These are phyloP conservation scores for Agriopis aurantiaria DNA, from an alignment of 2,888 invertebrate genomes.

Conservation along the genomic window DNA sequence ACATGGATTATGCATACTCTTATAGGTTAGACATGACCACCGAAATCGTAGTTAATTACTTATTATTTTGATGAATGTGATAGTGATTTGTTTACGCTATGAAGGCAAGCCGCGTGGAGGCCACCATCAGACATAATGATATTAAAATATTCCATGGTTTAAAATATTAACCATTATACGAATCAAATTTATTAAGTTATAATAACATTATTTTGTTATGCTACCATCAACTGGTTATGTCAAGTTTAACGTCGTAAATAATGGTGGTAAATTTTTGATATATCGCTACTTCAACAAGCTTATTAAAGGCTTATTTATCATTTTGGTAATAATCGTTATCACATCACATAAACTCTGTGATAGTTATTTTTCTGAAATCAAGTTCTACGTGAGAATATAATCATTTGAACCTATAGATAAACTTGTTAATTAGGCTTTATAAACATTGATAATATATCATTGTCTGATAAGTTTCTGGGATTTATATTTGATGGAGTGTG, in stretches of 20 bases:
- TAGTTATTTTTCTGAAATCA: neutral
- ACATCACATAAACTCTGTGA: neutral
- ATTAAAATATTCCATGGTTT: constrained; percentile 17
- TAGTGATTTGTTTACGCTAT: neutral
- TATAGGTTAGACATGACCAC: no score
- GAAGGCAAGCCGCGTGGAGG: constrained; percentile 1
- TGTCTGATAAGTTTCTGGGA: neutral
- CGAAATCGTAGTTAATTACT: neutral
- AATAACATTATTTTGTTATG: constrained; percentile 9
- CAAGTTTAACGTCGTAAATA: neutral
- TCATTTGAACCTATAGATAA: neutral
- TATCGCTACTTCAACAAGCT: neutral
- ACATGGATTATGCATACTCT: no score
- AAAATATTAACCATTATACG: constrained; percentile 6
- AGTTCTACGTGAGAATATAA: constrained; percentile 1
- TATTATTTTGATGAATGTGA: neutral
- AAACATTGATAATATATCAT: neutral
- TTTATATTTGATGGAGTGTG: no score
- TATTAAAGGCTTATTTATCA: neutral
- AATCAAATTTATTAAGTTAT: constrained; percentile 11
- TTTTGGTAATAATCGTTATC: neutral
- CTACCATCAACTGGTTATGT: constrained; percentile 7
- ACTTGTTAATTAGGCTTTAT: neutral
- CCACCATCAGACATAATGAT: constrained; percentile 1
- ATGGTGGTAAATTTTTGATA: constrained; percentile 1